phyloP scores from a whole-genome alignment of 2,888 invertebrate genomes.

The Melieria crassipennis region DNA sequence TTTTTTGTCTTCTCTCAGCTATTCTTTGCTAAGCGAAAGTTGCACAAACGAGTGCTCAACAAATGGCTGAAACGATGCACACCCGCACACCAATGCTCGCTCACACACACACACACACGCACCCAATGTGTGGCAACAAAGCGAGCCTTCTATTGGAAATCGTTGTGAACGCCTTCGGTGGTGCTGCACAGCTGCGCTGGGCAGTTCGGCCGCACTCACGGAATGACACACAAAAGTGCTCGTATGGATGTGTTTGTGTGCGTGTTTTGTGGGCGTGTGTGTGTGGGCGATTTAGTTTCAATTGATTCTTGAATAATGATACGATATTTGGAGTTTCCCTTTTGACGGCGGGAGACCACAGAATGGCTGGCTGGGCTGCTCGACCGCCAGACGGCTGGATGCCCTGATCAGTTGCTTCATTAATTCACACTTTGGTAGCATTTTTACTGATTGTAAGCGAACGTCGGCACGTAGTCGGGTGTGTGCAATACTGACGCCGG shows the following conservation, averaged over 20 bases:
- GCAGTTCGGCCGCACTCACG: no score
- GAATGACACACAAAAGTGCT: not conserved
- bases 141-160: no score
- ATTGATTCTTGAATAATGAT: slow-evolving; percentile 40
- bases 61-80: no score
- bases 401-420: slow-evolving; percentile 25
- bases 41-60: no score
- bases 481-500: not conserved
- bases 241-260: not conserved
- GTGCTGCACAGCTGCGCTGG: no score
- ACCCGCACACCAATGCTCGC: no score
- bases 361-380: not conserved
- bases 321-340: slow-evolving; percentile 28
- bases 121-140: no score
- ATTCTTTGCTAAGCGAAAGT: no score
- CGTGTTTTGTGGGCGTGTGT: not conserved
- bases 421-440: slow-evolving; percentile 28
- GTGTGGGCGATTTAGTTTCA: slow-evolving; percentile 36
- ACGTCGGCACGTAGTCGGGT: slow-evolving; percentile 11
- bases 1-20: no score
- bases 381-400: not conserved
- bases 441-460: not conserved
- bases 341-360: not conserved
- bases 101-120: no score
- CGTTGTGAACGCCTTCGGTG: no score